Evolutionary conservation across 2,113 vertebrate species (phyloP), one percentile per base, ranked within the genome.

Genomic region (Lynx canadensis): DNA sequence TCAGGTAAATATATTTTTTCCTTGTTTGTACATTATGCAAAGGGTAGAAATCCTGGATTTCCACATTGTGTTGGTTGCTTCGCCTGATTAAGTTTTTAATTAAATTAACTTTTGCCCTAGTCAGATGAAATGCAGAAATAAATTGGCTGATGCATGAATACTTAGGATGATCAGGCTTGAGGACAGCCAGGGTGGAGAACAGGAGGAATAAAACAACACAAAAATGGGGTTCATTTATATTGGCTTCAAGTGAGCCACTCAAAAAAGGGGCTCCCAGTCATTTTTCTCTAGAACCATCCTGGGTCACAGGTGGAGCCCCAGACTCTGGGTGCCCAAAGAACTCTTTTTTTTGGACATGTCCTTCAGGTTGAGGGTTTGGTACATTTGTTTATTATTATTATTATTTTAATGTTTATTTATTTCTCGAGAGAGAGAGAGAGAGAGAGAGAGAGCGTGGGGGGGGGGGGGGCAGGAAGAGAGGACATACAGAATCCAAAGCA

Each of bases 31-130:
- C 57, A 63, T 86, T 91, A 83, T 36, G 48, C 68, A 55, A n/a
- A 94, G 65, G 63, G 45, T 82, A 1, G 66, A 96, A 96, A 73
- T 27, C 63, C 79, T 97, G 38, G 27, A 78, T 96, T 76, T 94
- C 74, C 63, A 41, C 57, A 84, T 76, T 92, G 76, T 27, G 52
- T 38, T 92, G 65, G 94, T 95, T 92, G 80, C 86, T 80, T 83
- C 91, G 84, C 66, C 60, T 93, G 92, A 95, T 95, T 89, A 79
- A 63, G 63, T 92, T 97, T 97, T 91, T 95, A 89, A 94, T 97
- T 74, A 93, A 88, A 94, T 92, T 94, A 93, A 76, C 81, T 85
- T 91, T 55, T 84, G 65, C 63, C 13, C 48, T 23, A 83, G 92
- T 89, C 45, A 69, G 89, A 91, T 36, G 60, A 68, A 87, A 96